Base-by-base conservation (phyloP, 2,888 invertebrate species). In the Zaprionus bogoriensis region DNA sequence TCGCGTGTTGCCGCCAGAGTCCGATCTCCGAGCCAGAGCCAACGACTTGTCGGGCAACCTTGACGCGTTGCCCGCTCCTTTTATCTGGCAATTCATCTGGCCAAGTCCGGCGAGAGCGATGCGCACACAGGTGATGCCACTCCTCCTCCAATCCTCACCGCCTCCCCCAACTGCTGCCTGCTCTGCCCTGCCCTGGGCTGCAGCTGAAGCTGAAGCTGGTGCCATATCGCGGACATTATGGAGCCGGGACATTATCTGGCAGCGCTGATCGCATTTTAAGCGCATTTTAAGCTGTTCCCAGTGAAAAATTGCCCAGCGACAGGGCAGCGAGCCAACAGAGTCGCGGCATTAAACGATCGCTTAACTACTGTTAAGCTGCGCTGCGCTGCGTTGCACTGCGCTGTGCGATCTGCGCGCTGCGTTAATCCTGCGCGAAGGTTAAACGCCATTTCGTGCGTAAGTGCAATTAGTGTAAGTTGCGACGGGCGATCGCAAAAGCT, bases 291-390 rank as follows among this genome's bases (percentile, higher is more conserved):
- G 41, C 61, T 78, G 79, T 59, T 61, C 69, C 68, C 71, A 84
- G 67, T 78, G 80, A 84, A 78, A 80, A 80, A 80, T 80, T 81
- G 82, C 60, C 74, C 71, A 22, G 44, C 47, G 42, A 47, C 39
- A 55, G 12, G 36, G 32, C 10, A 25, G 27, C 19, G 32, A 52
- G 51, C 45, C 61, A 72, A 82, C n/a, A n/a, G 72, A 82, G 67
- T 65, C 67, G 65, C 61, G 50, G 63, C 64, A 72, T 80, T 83
- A 83, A 83, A 83, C 87, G 82, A 77, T 86, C 82, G 82, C 84
- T 83, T 83, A 83, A 86, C 82, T 86, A 83, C 87, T 83, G 82
- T 80, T 83, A 83, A 86, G 84, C 87, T 59, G 45, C 53, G 57
- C 74, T 74, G 23, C 57, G 71, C 65, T 42, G 47, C 22, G 42